These are phyloP conservation scores for Heliconius hortense DNA, from an alignment of 2,888 invertebrate species.

Conservation along the genomic window DNA sequence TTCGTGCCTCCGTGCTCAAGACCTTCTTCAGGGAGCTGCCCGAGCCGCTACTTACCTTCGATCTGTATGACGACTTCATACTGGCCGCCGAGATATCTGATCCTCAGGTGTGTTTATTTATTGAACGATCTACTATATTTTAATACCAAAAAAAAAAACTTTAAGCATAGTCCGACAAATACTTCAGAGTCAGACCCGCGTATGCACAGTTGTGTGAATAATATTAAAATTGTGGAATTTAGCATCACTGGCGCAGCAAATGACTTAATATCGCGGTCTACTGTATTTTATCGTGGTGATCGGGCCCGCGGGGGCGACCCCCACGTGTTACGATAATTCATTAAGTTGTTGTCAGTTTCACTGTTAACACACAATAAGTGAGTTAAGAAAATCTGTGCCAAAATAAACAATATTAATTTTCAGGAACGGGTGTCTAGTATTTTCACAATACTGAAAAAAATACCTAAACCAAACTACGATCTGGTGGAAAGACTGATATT, in stretches of 20 bases:
- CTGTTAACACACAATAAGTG: neutral
- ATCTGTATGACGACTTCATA: slow-evolving; percentile 96
- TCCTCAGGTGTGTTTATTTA: slow-evolving; percentile 82
- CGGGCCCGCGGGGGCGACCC: too few relatives aligned
- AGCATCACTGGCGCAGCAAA: too few relatives aligned
- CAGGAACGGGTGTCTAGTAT: slow-evolving; percentile 91
- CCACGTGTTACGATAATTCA: too few relatives aligned
- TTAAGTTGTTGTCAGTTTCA: neutral
- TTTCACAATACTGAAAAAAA: slow-evolving; percentile 92
- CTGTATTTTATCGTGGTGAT: too few relatives aligned
- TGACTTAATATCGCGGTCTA: too few relatives aligned
- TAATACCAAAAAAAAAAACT: too few relatives aligned
- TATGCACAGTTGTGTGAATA: too few relatives aligned
- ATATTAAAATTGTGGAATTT: too few relatives aligned
- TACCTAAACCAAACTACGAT: slow-evolving; percentile 94
- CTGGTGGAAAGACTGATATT: slow-evolving; percentile 95
- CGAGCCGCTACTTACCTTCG: slow-evolving; percentile 95
- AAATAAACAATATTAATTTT: slow-evolving; percentile 31
- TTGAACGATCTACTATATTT: too few relatives aligned
- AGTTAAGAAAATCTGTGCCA: neutral
- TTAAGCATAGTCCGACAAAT: too few relatives aligned
- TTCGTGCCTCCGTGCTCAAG: slow-evolving; percentile 94
- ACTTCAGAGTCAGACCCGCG: too few relatives aligned
- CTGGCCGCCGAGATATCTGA: slow-evolving; percentile 93
- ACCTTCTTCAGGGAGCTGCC: slow-evolving; percentile 95